phyloP scores from a whole-genome alignment of 1,140 invertebrate genomes.

The Pseudachorutes palmiensis region DNA sequence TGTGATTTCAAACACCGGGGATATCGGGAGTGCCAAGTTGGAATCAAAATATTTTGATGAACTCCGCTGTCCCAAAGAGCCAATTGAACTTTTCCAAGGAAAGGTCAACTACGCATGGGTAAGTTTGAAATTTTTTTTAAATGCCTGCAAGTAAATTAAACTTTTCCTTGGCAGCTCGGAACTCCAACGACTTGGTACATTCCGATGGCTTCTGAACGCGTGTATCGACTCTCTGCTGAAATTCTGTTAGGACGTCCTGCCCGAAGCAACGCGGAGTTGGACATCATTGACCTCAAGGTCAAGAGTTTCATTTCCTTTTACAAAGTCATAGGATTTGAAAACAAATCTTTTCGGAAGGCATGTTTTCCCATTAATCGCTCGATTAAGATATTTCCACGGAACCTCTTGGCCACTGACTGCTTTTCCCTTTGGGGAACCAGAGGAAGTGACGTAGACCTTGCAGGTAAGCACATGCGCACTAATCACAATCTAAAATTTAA shows the following conservation, averaged over 20 bases:
- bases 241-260: background rate
- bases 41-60: too few species aligned
- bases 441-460: background rate
- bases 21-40: too few species aligned
- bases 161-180: background rate
- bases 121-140: background rate
- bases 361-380: background rate
- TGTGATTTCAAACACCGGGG: too few species aligned
- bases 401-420: background rate
- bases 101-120: background rate
- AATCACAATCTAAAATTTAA: background rate
- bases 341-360: background rate
- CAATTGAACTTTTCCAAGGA: background rate
- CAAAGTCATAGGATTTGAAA: slow-evolving; percentile 1
- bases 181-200: background rate
- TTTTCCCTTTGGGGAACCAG: background rate
- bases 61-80: background rate
- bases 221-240: background rate
- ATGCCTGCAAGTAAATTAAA: background rate
- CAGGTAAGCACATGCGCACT: background rate
- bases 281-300: background rate
- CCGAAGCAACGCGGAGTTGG: background rate
- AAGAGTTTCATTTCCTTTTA: background rate
- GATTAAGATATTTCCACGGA: background rate
- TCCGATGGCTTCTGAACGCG: background rate